phyloP scores from a whole-genome alignment of 92 coral and sea anemone species.

The Desmophyllum pertusum region DNA sequence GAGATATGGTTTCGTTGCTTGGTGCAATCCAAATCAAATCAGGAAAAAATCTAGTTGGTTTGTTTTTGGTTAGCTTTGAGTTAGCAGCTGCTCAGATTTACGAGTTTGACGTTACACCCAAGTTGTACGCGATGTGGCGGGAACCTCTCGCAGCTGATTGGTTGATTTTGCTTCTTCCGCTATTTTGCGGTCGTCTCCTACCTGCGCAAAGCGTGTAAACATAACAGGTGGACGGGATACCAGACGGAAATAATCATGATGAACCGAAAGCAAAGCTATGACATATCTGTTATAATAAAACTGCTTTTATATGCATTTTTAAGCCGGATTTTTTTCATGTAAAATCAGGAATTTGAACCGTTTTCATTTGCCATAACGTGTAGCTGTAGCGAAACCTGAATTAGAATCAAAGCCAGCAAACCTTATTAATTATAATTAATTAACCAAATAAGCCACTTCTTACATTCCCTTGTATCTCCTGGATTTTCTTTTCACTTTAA shows the following conservation, averaged over 20 bases:
- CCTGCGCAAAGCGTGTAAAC: slow-evolving; percentile 28
- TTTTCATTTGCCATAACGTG: neutral
- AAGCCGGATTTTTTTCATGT: too few relatives aligned
- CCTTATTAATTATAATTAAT: neutral
- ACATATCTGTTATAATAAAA: neutral
- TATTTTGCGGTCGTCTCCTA: slow-evolving; percentile 12
- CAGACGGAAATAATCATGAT: slow-evolving; percentile 25
- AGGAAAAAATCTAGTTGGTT: neutral
- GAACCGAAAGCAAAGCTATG: neutral
- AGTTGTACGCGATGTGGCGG: neutral
- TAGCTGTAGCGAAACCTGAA: neutral
- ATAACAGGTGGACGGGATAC: slow-evolving; percentile 16
- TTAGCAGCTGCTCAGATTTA: slow-evolving; percentile 15
- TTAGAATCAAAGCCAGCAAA: neutral
- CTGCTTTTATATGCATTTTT: neutral
- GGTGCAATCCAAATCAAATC: neutral
- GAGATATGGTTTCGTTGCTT: neutral
- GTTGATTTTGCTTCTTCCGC: neutral
- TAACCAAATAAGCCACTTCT: neutral
- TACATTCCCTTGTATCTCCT: neutral
- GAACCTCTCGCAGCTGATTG: neutral
- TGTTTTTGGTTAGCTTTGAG: neutral
- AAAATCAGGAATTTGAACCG: neutral
- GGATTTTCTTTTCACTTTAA: neutral
- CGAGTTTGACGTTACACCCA: neutral